A percentile compares a stretch with the other conserved stretches of the same genome.
phyloP scores from a whole-genome alignment of 2,888 invertebrate genomes.

The Cyclophora punctaria region DNA sequence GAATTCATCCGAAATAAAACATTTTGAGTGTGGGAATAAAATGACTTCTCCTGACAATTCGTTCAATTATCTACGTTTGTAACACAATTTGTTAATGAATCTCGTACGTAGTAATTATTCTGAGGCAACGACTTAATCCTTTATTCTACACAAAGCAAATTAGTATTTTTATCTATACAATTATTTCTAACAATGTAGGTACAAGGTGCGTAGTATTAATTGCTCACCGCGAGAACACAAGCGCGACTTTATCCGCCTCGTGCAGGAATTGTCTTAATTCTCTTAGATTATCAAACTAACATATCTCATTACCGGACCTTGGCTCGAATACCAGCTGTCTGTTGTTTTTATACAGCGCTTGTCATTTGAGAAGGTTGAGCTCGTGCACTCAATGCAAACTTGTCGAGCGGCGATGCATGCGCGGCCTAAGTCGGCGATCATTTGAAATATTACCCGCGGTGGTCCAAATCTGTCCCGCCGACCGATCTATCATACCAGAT shows the following conservation, averaged over 20 bases:
- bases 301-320: slow-evolving; percentile 71
- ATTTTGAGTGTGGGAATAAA: no score
- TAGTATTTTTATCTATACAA: slow-evolving; percentile 7
- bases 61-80: no score
- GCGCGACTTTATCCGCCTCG: slow-evolving; percentile 40
- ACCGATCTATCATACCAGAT: no score
- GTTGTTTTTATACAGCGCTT: slow-evolving; percentile 66
- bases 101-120: no score
- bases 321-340: slow-evolving; percentile 69
- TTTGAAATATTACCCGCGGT: slow-evolving; percentile 27
- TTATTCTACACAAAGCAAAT: slow-evolving; percentile 1
- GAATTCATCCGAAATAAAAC: no score
- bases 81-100: no score
- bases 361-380: slow-evolving; percentile 72
- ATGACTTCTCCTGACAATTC: no score
- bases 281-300: slow-evolving; percentile 56
- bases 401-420: slow-evolving; percentile 36
- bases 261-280: slow-evolving; percentile 56
- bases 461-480: neutral
- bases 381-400: slow-evolving; percentile 66
- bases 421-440: slow-evolving; percentile 23
- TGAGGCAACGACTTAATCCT: no score
- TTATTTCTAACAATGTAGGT: slow-evolving; percentile 12
- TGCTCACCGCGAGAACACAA: slow-evolving; percentile 13
- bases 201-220: slow-evolving; percentile 31